phyloP scores from a whole-genome alignment of 2,797 vertebrate species.

The Streptopelia turtur region DNA sequence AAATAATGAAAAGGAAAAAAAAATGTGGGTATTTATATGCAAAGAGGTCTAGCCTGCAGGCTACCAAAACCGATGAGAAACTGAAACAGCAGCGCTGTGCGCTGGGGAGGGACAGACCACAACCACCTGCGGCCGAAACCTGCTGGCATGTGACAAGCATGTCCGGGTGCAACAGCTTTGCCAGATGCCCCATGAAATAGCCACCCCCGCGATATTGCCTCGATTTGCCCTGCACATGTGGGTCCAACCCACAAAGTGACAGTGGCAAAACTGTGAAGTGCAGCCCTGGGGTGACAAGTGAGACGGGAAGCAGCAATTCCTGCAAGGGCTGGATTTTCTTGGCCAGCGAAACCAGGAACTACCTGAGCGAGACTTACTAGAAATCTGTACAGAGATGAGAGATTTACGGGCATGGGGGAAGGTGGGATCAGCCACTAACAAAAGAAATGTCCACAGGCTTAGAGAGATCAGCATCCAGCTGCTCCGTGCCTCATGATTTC shows the following conservation, averaged over 20 bases:
- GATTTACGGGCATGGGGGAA: background rate
- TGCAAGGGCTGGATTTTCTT: background rate
- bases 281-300: background rate
- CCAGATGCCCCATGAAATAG: background rate
- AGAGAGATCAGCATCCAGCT: slow-evolving; percentile 49
- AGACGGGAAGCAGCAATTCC: background rate
- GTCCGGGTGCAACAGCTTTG: accelerated
- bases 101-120: accelerated
- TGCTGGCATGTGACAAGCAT: accelerated
- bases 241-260: background rate
- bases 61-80: background rate
- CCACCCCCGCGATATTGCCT: accelerated
- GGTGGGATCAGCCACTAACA: slow-evolving; percentile 31
- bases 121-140: background rate
- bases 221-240: accelerated
- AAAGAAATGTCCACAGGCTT: slow-evolving; percentile 36
- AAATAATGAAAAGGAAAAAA: background rate
- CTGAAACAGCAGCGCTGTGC: background rate
- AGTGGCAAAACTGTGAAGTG: accelerated
- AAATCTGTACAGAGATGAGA: background rate
- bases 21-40: background rate
- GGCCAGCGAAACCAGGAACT: background rate
- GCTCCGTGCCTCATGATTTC: slow-evolving; percentile 9
- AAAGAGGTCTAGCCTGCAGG: background rate
- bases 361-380: background rate